Conservation (phyloP, 2,113 vertebrate genomes). For the Heliornis fulica region DNA sequence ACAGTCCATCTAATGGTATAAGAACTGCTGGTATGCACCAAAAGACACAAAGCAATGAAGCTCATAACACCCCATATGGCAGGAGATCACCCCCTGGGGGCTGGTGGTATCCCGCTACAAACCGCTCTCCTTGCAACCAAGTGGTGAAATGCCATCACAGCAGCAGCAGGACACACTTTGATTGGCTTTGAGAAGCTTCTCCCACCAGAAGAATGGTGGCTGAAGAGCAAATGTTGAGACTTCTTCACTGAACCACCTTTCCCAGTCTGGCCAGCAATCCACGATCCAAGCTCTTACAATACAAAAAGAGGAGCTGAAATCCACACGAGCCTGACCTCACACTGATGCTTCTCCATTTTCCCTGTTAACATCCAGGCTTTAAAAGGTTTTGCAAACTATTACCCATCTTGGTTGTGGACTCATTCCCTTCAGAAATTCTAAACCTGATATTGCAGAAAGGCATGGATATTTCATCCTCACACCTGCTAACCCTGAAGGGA, state of each 20-base stretch:
- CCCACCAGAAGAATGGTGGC: background rate
- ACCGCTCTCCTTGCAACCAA: background rate
- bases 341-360: rapidly evolving
- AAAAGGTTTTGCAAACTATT: slow-evolving; percentile 29
- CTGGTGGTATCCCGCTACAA: background rate
- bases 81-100: background rate
- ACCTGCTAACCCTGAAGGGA: slow-evolving; percentile 66
- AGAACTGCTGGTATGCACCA: background rate
- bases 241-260: background rate
- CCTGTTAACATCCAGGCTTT: background rate
- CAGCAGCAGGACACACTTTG: rapidly evolving
- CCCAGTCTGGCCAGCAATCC: background rate
- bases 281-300: background rate
- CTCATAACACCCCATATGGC: background rate
- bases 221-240: background rate
- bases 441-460: slow-evolving; percentile 59
- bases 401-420: slow-evolving; percentile 10
- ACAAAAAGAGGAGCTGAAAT: background rate
- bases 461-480: slow-evolving; percentile 56
- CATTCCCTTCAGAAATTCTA: slow-evolving; percentile 45
- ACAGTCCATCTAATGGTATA: slow-evolving; percentile 2
- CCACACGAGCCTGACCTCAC: background rate
- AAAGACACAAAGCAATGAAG: rapidly evolving
- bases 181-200: background rate
- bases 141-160: rapidly evolving